Evolutionary conservation across 2,888 invertebrate species (phyloP).

Genomic region (Protonemura montana): DNA sequence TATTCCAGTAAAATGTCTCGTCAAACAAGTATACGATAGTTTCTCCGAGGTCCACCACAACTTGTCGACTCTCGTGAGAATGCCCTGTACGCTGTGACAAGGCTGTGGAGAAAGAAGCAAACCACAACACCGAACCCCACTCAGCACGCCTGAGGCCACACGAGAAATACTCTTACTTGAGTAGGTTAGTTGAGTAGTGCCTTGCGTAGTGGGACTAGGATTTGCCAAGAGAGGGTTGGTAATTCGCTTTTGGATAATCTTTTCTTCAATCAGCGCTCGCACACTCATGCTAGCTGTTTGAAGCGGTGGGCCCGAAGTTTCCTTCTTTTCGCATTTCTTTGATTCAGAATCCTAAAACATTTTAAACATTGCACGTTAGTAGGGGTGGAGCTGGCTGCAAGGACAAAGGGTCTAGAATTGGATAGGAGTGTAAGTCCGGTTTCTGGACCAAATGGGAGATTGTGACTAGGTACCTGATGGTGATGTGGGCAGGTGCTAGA

Average conservation of each 20-base stretch:
- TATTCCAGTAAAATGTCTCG: no score
- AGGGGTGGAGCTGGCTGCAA: neutral
- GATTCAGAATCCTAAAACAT: conserved; percentile 77
- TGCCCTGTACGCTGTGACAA: neutral
- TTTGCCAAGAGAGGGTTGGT: conserved; percentile 60
- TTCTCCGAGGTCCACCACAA: no score
- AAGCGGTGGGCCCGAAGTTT: conserved; percentile 80
- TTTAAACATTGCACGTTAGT: conserved; percentile 14
- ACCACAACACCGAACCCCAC: conserved; percentile 13
- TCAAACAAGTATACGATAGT: no score
- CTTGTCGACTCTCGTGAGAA: no score
- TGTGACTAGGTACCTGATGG: neutral
- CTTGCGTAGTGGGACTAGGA: conserved; percentile 51
- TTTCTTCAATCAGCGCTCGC: conserved; percentile 89
- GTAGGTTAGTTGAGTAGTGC: conserved; percentile 54
- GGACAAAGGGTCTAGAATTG: neutral
- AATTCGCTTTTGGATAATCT: conserved; percentile 86
- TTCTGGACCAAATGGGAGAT: neutral
- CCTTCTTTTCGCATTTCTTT: conserved; percentile 86
- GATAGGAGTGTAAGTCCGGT: neutral
- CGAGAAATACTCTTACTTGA: conserved; percentile 56
- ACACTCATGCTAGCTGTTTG: conserved; percentile 94
- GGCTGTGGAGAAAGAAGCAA: neutral
- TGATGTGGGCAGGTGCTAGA: neutral
- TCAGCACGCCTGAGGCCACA: conserved; percentile 1